Evolutionary conservation across 1,140 invertebrate genomes (phyloP).

Genomic region (Diabrotica virgifera): DNA sequence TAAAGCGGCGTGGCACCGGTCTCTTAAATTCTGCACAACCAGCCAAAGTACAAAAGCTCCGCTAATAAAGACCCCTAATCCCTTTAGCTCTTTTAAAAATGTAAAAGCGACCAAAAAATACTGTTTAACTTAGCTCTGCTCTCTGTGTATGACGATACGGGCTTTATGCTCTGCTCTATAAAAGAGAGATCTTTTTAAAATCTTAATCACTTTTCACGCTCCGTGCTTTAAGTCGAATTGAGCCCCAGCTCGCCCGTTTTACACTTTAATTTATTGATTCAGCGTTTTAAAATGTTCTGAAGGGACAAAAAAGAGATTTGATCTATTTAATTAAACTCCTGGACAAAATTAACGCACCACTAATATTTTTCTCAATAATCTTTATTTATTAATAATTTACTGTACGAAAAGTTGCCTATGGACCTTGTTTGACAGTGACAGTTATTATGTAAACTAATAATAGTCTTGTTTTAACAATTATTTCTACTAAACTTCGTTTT

Average conservation of each 20-base stretch:
- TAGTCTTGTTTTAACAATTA: too few species aligned
- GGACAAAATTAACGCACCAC: too few species aligned
- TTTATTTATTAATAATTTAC: too few species aligned
- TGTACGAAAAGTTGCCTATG: too few species aligned
- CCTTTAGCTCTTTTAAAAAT: slow-evolving; percentile 42
- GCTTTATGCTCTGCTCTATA: slow-evolving; percentile 17
- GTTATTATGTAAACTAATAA: too few species aligned
- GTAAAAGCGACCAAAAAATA: slow-evolving; percentile 36
- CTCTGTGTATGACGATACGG: slow-evolving; percentile 34
- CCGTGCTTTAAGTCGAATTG: slow-evolving; percentile 38
- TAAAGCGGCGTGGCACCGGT: slow-evolving; percentile 34
- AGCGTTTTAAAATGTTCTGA: slow-evolving; percentile 36
- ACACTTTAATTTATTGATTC: slow-evolving; percentile 47
- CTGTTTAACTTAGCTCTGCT: slow-evolving; percentile 36
- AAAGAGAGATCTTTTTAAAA: slow-evolving; percentile 40
- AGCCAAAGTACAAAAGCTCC: slow-evolving; percentile 33
- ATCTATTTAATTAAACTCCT: too few species aligned
- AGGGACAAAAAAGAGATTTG: neutral
- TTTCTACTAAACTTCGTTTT: too few species aligned
- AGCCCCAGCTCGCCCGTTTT: slow-evolving; percentile 10
- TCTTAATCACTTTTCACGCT: slow-evolving; percentile 47
- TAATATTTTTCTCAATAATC: too few species aligned
- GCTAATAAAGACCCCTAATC: slow-evolving; percentile 37
- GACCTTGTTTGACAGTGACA: too few species aligned
- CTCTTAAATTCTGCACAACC: slow-evolving; percentile 19